Conservation (phyloP, 2,888 invertebrate genomes). For the Drosophila fungiperda region DNA sequence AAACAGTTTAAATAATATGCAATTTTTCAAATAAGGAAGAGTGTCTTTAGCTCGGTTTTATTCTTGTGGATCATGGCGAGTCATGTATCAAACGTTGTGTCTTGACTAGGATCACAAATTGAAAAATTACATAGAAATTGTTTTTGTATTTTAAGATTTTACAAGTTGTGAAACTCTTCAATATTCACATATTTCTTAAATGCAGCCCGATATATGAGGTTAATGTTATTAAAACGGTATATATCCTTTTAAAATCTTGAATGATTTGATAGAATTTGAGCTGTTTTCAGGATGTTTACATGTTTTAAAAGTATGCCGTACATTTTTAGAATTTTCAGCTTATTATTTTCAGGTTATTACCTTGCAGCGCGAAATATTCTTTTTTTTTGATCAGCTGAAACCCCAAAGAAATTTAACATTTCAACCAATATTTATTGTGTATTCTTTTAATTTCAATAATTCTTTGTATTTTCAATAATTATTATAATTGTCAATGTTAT, state of each 20-base stretch:
- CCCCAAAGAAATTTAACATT: no score
- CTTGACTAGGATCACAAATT: background rate
- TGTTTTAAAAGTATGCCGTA: no score
- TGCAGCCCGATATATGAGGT: background rate
- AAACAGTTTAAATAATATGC: background rate
- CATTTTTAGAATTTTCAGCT: background rate
- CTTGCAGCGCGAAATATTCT: no score
- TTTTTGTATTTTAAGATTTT: background rate
- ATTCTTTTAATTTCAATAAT: background rate
- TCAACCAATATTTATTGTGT: background rate
- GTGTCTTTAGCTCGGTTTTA: background rate
- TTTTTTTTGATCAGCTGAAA: no score
- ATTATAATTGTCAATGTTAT: background rate
- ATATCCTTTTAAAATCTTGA: background rate
- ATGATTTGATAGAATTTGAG: background rate
- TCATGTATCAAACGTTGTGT: background rate
- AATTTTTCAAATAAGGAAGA: background rate
- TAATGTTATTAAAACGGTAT: background rate
- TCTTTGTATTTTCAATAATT: background rate
- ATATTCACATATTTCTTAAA: background rate
- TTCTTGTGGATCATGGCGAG: no score
- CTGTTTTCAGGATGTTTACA: no score
- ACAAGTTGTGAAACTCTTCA: no score
- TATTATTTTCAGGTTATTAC: no score
- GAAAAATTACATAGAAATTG: background rate